Conservation (phyloP, 37 sponge, comb jelly and placozoan genomes). For the Chondrosia reniformis region DNA sequence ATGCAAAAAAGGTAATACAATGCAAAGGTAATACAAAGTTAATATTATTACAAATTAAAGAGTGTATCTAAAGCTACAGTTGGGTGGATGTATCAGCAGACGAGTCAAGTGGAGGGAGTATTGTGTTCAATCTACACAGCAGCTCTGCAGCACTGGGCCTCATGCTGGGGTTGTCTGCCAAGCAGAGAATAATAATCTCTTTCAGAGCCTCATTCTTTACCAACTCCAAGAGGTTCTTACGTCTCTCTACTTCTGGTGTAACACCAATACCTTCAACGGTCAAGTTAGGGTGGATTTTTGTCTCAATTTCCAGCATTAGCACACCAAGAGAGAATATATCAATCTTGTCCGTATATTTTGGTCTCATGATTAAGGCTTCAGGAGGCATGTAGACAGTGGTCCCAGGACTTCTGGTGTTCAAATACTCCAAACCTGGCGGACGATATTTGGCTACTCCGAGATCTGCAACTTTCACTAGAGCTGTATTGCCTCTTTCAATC, state of each 20-base stretch:
- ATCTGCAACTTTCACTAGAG: conserved; percentile 17
- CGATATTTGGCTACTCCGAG: conserved; percentile 9
- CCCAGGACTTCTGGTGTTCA: background rate
- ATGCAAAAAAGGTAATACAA: too few relatives aligned
- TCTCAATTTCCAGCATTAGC: conserved; percentile 6
- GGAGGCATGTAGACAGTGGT: background rate
- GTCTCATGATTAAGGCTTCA: background rate
- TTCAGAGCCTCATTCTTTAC: background rate
- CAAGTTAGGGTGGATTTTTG: background rate
- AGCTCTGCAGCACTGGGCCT: too few relatives aligned
- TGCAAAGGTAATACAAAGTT: too few relatives aligned
- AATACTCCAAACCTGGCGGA: background rate
- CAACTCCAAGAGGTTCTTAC: background rate
- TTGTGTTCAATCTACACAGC: too few relatives aligned
- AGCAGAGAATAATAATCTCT: background rate
- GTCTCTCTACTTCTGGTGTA: background rate
- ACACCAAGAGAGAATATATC: conserved; percentile 18
- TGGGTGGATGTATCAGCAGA: too few relatives aligned
- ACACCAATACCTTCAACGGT: background rate
- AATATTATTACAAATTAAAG: too few relatives aligned
- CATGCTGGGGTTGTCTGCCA: background rate
- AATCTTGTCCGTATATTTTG: conserved; percentile 13
- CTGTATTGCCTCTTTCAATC: background rate
- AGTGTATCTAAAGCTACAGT: too few relatives aligned
- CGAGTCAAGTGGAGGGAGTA: too few relatives aligned